These are phyloP conservation scores for Euproctis similis DNA, from an alignment of 2,888 invertebrate genomes.

Conservation along the genomic window DNA sequence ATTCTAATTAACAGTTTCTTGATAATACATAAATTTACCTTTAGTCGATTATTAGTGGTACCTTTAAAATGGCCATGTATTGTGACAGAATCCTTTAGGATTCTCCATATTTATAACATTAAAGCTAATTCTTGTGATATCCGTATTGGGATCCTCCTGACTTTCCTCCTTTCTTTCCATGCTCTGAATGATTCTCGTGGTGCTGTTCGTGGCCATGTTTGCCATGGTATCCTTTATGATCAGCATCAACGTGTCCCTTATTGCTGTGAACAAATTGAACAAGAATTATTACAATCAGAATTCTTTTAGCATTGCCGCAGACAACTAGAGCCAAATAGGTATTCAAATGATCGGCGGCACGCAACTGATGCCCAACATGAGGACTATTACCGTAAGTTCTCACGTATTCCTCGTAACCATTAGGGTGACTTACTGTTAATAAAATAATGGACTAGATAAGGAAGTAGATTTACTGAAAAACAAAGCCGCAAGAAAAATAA, in stretches of 20 bases:
- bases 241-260: constrained; percentile 79
- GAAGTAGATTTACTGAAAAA: no score
- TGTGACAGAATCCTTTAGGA: constrained; percentile 12
- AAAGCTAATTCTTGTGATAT: constrained; percentile 48
- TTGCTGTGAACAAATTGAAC: constrained; percentile 58
- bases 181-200: constrained; percentile 73
- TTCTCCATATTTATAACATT: constrained; percentile 10
- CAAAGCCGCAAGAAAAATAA: no score
- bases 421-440: no score
- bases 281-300: no score
- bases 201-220: constrained; percentile 79
- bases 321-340: no score
- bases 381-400: no score
- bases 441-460: no score
- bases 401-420: no score
- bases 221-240: constrained; percentile 78
- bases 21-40: not conserved
- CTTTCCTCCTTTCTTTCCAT: constrained; percentile 77
- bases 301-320: no score
- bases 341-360: no score
- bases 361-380: no score
- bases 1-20: no score
- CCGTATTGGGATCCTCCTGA: constrained; percentile 71
- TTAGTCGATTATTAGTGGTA: constrained; percentile 3
- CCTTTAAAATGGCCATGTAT: constrained; percentile 18